phyloP scores from a whole-genome alignment of 1,140 invertebrate species.

The Zelostemma sp. region DNA sequence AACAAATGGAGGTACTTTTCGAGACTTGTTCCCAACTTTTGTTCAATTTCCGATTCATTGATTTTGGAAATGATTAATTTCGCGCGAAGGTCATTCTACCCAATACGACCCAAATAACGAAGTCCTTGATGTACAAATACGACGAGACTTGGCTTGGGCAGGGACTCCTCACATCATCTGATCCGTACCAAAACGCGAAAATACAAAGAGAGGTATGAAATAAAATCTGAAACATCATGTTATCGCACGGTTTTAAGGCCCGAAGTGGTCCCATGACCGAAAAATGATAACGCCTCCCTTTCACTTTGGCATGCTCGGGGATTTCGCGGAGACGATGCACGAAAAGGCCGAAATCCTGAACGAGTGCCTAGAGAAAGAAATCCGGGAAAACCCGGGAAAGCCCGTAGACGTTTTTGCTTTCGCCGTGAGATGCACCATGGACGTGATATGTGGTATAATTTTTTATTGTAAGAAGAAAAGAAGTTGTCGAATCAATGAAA shows the following conservation, averaged over 20 bases:
- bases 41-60: too few species aligned
- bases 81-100: conserved; percentile 58
- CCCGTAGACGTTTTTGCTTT: too few species aligned
- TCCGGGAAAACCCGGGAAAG: conserved; percentile 60
- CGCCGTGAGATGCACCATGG: too few species aligned
- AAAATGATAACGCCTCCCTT: conserved; percentile 89
- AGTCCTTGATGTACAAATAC: conserved; percentile 75
- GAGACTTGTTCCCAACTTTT: too few species aligned
- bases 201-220: too few species aligned
- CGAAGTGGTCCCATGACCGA: conserved; percentile 83
- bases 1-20: conserved; percentile 54
- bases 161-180: conserved; percentile 76
- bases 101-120: conserved; percentile 73
- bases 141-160: conserved; percentile 77
- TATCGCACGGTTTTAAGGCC: conserved; percentile 61
- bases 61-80: too few species aligned
- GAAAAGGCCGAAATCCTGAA: conserved; percentile 78
- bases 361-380: conserved; percentile 60
- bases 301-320: conserved; percentile 87
- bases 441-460: conserved; percentile 85
- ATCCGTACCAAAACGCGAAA: conserved; percentile 52
- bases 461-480: too few species aligned
- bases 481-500: too few species aligned
- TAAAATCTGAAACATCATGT: conserved; percentile 6
- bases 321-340: conserved; percentile 82